phyloP scores from a whole-genome alignment of 1,140 invertebrate genomes.

The Leptinotarsa undecemlineata region DNA sequence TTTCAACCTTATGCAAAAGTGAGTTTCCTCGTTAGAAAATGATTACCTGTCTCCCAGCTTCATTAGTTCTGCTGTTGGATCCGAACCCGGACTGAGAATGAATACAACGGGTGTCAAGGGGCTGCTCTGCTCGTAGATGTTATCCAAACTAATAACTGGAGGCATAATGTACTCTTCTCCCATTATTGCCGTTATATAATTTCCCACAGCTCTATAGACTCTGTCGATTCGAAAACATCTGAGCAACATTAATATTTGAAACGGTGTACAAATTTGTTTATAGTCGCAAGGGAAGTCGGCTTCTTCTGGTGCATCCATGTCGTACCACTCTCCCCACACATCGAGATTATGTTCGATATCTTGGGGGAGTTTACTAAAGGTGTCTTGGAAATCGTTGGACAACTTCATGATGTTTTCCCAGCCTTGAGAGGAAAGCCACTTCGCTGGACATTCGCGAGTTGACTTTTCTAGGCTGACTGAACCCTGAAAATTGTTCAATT shows the following conservation, averaged over 20 bases:
- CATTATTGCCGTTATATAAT: constrained; percentile 80
- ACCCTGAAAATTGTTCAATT: constrained; percentile 54
- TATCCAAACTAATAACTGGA: constrained; percentile 78
- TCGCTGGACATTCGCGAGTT: constrained; percentile 64
- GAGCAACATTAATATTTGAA: constrained; percentile 79
- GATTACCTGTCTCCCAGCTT: constrained; percentile 73
- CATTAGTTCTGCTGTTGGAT: constrained; percentile 86
- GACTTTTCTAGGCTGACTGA: constrained; percentile 76
- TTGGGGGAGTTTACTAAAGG: constrained; percentile 68
- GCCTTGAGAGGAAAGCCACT: constrained; percentile 70
- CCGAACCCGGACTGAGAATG: constrained; percentile 84
- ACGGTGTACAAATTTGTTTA: constrained; percentile 64
- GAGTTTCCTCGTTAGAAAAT: too few relatives aligned
- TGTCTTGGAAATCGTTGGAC: constrained; percentile 67
- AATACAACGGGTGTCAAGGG: constrained; percentile 82
- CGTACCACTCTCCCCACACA: constrained; percentile 82
- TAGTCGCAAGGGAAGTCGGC: constrained; percentile 70
- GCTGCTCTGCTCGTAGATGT: constrained; percentile 80
- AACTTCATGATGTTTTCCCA: constrained; percentile 84
- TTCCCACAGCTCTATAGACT: constrained; percentile 77
- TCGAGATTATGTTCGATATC: constrained; percentile 64
- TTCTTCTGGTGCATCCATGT: constrained; percentile 77
- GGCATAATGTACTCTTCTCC: constrained; percentile 84
- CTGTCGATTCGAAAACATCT: constrained; percentile 85
- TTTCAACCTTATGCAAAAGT: too few relatives aligned